Evolutionary conservation across 1,140 invertebrate species (phyloP).

Genomic region (Charaxes varanes): DNA sequence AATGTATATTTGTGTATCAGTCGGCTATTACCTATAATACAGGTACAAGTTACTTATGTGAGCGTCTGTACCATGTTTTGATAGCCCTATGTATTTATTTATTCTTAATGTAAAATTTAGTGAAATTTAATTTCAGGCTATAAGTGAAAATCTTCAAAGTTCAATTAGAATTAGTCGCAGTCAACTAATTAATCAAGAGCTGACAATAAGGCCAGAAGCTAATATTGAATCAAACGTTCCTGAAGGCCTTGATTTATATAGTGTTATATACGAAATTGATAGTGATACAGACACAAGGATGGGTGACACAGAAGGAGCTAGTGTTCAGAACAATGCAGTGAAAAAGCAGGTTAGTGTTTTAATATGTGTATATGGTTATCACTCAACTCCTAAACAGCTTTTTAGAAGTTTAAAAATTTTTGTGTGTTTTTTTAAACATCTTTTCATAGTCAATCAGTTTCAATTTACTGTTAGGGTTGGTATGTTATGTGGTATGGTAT

Average conservation of each 20-base stretch:
- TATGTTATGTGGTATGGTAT: no score
- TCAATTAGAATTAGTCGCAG: constrained; percentile 54
- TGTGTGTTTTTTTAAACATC: no score
- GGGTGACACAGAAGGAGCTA: constrained; percentile 43
- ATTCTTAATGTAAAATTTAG: background rate
- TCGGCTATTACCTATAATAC: no score
- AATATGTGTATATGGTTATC: no score
- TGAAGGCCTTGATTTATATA: constrained; percentile 54
- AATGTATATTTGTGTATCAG: no score
- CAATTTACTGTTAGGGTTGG: no score
- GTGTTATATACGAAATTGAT: constrained; percentile 59
- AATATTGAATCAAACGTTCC: constrained; percentile 63
- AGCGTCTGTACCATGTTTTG: no score
- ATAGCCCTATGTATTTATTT: background rate
- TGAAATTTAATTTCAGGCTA: constrained; percentile 45
- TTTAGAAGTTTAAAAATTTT: no score
- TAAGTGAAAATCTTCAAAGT: constrained; percentile 51
- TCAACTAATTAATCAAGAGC: constrained; percentile 57
- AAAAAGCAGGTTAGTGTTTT: constrained; percentile 38
- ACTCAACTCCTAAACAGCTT: no score
- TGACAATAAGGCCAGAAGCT: constrained; percentile 58
- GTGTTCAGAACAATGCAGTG: constrained; percentile 31
- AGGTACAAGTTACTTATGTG: no score
- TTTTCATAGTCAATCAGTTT: no score
- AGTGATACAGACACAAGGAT: constrained; percentile 51